These are phyloP conservation scores for Apodemia hepburni DNA, from an alignment of 2,888 invertebrate genomes.

Conservation along the genomic window DNA sequence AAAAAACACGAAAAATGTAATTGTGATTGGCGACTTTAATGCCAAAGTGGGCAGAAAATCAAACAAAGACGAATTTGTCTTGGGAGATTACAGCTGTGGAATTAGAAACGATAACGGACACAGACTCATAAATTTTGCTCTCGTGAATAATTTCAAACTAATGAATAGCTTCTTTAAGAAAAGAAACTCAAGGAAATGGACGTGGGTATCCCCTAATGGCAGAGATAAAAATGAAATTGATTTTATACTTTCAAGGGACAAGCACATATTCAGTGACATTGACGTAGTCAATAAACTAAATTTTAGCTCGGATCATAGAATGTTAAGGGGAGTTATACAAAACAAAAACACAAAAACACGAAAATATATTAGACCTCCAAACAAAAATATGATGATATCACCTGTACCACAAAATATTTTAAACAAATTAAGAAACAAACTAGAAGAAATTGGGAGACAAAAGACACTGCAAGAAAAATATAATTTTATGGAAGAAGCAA, in stretches of 20 bases:
- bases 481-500: conserved; percentile 20
- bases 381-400: conserved; percentile 4
- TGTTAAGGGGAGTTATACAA: conserved; percentile 14
- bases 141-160: conserved; percentile 23
- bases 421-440: conserved; percentile 15
- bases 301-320: conserved; percentile 13
- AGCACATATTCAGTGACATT: conserved; percentile 5
- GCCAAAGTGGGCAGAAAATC: too few relatives aligned
- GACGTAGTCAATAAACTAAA: conserved; percentile 10
- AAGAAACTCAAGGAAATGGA: conserved; percentile 23
- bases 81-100: too few relatives aligned
- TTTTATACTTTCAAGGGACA: conserved; percentile 1
- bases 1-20: conserved; percentile 15
- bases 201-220: conserved; percentile 24
- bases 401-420: conserved; percentile 18
- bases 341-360: background rate
- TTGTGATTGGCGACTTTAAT: background rate
- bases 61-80: too few relatives aligned
- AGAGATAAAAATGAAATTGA: conserved; percentile 25
- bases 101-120: background rate
- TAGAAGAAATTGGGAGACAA: conserved; percentile 9
- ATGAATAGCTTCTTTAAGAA: conserved; percentile 25
- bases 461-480: conserved; percentile 22
- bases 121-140: conserved; percentile 20
- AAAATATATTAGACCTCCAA: background rate